phyloP scores from a whole-genome alignment of 1,140 invertebrate species.

The Ladona fulva region DNA sequence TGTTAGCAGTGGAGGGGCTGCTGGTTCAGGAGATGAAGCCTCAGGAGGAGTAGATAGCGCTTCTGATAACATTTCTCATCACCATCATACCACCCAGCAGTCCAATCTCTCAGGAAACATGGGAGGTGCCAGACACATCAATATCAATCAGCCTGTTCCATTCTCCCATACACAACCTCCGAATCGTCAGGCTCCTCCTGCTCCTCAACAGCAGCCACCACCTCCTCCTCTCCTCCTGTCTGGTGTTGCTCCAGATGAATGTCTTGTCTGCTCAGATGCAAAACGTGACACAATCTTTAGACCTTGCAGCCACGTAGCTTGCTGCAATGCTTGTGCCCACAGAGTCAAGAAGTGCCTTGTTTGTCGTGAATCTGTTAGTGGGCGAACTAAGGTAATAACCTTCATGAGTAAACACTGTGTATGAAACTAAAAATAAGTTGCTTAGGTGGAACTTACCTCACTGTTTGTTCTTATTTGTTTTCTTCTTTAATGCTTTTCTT shows the following conservation, averaged over 20 bases:
- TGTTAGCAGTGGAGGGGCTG: neutral
- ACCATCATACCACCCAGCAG: neutral
- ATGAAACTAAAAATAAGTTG: too few species aligned
- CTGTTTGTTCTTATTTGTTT: too few species aligned
- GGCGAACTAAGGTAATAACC: conserved; percentile 56
- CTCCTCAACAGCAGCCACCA: neutral
- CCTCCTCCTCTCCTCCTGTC: neutral
- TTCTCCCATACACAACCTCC: neutral
- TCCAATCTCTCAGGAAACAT: neutral
- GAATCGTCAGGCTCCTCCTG: neutral
- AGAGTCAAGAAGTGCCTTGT: conserved; percentile 93
- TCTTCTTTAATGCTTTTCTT: too few species aligned
- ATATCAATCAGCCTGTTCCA: neutral
- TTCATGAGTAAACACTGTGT: neutral
- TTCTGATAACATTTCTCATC: neutral
- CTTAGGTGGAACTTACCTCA: too few species aligned
- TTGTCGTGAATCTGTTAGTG: conserved; percentile 73
- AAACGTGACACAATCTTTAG: conserved; percentile 81
- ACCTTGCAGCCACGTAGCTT: conserved; percentile 88
- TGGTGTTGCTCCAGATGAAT: conserved; percentile 67
- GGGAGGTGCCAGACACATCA: neutral
- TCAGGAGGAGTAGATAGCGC: neutral
- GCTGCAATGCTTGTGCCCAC: conserved; percentile 82
- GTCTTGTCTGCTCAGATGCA: conserved; percentile 88
- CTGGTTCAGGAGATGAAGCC: neutral